A percentile compares a stretch with the other conserved stretches of the same genome.
phyloP scores from a whole-genome alignment of 2,888 invertebrate species.

The Tenthredo notha region DNA sequence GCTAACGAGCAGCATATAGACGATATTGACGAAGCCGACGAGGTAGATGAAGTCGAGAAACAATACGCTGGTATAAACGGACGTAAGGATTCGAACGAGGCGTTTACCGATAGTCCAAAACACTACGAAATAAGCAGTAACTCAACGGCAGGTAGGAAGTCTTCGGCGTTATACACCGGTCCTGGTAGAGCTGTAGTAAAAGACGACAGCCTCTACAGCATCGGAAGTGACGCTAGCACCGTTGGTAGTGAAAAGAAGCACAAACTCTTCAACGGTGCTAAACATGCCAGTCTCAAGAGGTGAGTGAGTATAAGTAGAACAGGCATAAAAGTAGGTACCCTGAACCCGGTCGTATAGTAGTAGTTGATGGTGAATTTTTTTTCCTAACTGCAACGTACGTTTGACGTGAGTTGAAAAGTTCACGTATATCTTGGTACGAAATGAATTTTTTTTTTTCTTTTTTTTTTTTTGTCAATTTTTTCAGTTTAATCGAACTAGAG shows the following conservation, averaged over 20 bases:
- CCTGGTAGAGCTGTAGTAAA: constrained; percentile 77
- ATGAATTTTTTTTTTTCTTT: no score
- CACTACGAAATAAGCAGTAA: constrained; percentile 75
- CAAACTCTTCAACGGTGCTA: constrained; percentile 85
- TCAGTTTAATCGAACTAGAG: no score
- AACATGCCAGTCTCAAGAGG: constrained; percentile 88
- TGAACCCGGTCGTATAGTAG: neutral
- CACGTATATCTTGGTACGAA: no score
- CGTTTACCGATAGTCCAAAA: constrained; percentile 70
- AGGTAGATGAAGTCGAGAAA: neutral
- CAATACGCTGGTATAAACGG: constrained; percentile 50
- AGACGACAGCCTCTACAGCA: constrained; percentile 87
- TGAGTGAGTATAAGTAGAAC: constrained; percentile 74
- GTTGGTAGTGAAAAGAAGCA: constrained; percentile 84
- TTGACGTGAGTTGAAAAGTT: no score
- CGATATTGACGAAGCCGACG: constrained; percentile 60
- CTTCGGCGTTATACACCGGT: constrained; percentile 67
- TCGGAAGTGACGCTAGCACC: constrained; percentile 84
- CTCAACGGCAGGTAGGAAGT: constrained; percentile 76
- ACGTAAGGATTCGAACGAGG: constrained; percentile 57
- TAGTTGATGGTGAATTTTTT: neutral
- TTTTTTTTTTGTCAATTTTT: no score
- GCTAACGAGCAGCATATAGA: constrained; percentile 60
- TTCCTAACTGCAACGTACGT: neutral
- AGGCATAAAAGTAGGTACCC: neutral